Evolutionary conservation across 1,140 invertebrate genomes (phyloP), one percentile per base, ranked within the genome.

Genomic region (Hestina assimilis): DNA sequence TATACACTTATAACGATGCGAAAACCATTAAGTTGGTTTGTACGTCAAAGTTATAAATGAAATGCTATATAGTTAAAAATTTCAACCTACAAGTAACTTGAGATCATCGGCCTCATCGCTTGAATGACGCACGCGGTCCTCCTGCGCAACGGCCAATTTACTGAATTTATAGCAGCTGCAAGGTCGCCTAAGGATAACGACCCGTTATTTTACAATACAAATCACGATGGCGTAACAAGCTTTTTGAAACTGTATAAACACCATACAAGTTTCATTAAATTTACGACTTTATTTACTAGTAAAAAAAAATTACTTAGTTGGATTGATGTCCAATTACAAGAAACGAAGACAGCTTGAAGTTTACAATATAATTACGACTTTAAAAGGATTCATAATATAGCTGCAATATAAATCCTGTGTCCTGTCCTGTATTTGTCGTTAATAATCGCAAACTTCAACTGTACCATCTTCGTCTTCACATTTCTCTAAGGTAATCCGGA

Each of bases 161-260:
- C 73, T 75, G 64, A 80, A 83, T 85, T 83, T 79, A 80, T 83
- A 77, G 69, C 69, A 74, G 69, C 69, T 75, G 73, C 84, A 84
- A 85, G 84, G 82, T 82, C 82, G 79, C 47, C 66, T 59, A 74
- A 85, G 84, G 76, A 85, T 84, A 77, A 80, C 69, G 81, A 83
- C 79, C 72, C 72, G 62, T 60, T 54, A 63, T 51, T 53, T 80
- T 75, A 75, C 67, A 64, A 77, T 52, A 53, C 24, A 40, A 53
- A 53, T 35, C 33, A 50, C 21, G 21, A 35, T 24, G 21, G 47
- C 26, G 47, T 50, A 38, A 38, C 33, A 42, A 19, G 15, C 6
- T 4, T 38, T 17, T 29, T 42, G 42, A 29, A 41, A 33, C 38
- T n/a, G n/a, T n/a, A n/a, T n/a, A n/a, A n/a, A n/a, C n/a, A n/a